Conservation (phyloP, 2,888 invertebrate genomes). For the Schizotus pectinicornis region DNA sequence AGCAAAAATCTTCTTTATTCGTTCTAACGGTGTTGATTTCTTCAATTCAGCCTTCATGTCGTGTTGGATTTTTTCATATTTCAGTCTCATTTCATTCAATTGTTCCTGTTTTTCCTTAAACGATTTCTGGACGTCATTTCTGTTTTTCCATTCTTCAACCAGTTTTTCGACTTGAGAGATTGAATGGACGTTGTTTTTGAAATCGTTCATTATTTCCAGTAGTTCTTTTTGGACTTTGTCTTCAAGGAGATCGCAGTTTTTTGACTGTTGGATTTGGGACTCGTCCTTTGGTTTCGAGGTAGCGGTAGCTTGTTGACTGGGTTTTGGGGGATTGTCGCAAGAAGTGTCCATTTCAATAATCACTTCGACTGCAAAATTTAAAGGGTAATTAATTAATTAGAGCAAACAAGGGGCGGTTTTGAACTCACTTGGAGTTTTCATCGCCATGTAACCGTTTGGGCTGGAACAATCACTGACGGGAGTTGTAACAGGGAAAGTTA, state of each 20-base stretch:
- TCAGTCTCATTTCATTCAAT: conserved; percentile 77
- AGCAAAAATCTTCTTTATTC: conserved; percentile 59
- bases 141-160: conserved; percentile 85
- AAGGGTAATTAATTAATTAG: background rate
- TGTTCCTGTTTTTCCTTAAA: conserved; percentile 86
- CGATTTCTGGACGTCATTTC: conserved; percentile 86
- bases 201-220: conserved; percentile 86
- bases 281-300: conserved; percentile 40
- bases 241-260: conserved; percentile 52
- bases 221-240: conserved; percentile 76
- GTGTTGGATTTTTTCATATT: conserved; percentile 83
- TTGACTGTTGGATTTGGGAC: conserved; percentile 31
- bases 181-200: conserved; percentile 86
- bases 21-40: conserved; percentile 80
- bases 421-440: conserved; percentile 52
- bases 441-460: conserved; percentile 44
- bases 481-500: conserved; percentile 23
- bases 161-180: conserved; percentile 84
- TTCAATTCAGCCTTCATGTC: conserved; percentile 77
- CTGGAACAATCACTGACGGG: conserved; percentile 35
- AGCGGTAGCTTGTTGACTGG: conserved; percentile 18
- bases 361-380: conserved; percentile 9
- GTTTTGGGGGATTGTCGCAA: conserved; percentile 17
- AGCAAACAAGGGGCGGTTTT: background rate
- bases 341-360: conserved; percentile 4